phyloP scores from a whole-genome alignment of 53 echinoderm and acorn worm species.

The Stichopus horrens region DNA sequence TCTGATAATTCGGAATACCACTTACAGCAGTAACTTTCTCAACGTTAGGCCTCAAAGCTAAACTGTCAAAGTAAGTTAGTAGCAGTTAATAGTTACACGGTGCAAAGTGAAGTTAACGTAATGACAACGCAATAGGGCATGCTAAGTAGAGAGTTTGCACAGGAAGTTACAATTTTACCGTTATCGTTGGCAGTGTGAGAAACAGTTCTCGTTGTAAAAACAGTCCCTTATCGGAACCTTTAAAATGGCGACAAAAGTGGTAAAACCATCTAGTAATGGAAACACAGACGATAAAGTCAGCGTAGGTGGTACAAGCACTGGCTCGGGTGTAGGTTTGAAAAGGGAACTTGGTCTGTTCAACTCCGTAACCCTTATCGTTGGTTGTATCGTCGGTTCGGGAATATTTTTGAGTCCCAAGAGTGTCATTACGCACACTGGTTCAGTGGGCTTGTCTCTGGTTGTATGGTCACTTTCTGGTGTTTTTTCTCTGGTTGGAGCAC shows the following conservation, averaged over 20 bases:
- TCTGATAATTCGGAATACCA: too few species aligned
- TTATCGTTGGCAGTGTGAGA: too few species aligned
- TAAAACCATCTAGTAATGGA: constrained; percentile 28
- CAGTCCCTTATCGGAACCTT: not conserved
- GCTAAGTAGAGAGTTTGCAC: too few species aligned
- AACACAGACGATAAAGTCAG: constrained; percentile 11
- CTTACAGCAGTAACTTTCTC: too few species aligned
- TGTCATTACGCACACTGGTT: constrained; percentile 71
- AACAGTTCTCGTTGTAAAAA: not conserved
- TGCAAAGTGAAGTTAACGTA: too few species aligned
- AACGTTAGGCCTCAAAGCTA: too few species aligned
- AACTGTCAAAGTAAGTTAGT: too few species aligned
- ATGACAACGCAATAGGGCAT: too few species aligned
- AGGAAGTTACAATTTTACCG: too few species aligned
- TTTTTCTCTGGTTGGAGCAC: constrained; percentile 87
- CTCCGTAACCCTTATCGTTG: constrained; percentile 77
- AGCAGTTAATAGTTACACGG: too few species aligned
- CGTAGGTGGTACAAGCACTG: not conserved
- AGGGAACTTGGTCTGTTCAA: constrained; percentile 82
- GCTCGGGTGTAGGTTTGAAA: constrained; percentile 56
- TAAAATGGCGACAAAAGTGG: constrained; percentile 25
- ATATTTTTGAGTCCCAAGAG: constrained; percentile 92
- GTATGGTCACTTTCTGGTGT: constrained; percentile 91
- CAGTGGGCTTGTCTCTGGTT: constrained; percentile 81
- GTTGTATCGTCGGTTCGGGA: constrained; percentile 94